Base-by-base conservation (phyloP, 2,888 invertebrate species). In the Celastrina argiolus region DNA sequence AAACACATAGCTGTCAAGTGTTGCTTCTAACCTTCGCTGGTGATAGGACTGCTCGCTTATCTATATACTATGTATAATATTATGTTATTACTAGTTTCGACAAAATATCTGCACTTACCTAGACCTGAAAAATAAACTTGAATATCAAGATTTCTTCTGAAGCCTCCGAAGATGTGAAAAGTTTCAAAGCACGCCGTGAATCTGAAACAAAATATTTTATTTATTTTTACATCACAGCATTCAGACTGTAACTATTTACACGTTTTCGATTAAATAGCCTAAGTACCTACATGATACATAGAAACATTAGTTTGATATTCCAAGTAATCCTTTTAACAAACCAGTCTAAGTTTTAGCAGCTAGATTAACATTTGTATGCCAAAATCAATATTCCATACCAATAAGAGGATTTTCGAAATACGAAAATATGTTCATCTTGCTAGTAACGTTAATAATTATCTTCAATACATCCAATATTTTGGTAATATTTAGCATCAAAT, bases 121-220 rank as follows among this genome's bases (percentile, higher is more conserved):
- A 28, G 28, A 56, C 6, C 56, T 56, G 28, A 56, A 28, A 56
- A 56, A 56, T 56, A 28, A 56, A 56, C 7, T 56, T 56, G 45
- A 18, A 16, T 45, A 18, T 45, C 8, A 10, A 45, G 16, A 45
- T 45, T 18, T 45, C 45, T 3, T 18, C 45, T 18, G 45, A 18
- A 18, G 45, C 8, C 45, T 8, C 18, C n/a, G n/a, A n/a, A n/a
- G n/a, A n/a, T n/a, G 45, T 2, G 18, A 18, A 45, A 18, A 2
- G 2, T 45, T 45, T 45, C 8, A 7, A 8, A 2, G 1, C 14
- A 7, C 2, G 41, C 41, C 41, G 41, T 28, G 2, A 16, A 45
- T 2, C 56, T 56, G 56, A 56, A 56, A 56, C 56, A 56, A 56
- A 56, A 56, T 16, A 26, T 1, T 3, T 18, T 3, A n/a, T n/a